These are phyloP conservation scores for Tenthredo distinguenda DNA, from an alignment of 2,888 invertebrate species.

Conservation along the genomic window DNA sequence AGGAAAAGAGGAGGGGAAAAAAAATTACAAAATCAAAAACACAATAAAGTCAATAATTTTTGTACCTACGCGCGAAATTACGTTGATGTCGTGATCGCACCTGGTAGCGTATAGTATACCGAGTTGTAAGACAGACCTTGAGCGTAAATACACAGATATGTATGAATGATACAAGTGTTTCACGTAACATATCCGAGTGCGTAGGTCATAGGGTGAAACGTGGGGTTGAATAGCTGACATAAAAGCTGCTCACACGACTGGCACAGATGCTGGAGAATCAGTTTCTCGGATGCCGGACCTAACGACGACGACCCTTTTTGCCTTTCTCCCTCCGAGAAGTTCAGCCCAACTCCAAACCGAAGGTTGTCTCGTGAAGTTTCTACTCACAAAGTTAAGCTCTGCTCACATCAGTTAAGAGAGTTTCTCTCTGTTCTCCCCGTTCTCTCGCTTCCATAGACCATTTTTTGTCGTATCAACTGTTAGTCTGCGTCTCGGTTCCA, in stretches of 20 bases:
- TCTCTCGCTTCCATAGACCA: conserved; percentile 39
- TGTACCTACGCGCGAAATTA: background rate
- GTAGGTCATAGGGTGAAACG: conserved; percentile 33
- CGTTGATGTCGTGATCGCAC: background rate
- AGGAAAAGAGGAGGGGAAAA: background rate
- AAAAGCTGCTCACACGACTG: conserved; percentile 59
- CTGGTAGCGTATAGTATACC: background rate
- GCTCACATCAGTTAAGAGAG: background rate
- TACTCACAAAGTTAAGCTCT: background rate
- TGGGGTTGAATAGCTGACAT: conserved; percentile 28
- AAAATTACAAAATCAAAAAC: background rate
- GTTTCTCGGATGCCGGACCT: conserved; percentile 60
- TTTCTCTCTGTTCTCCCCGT: conserved; percentile 7
- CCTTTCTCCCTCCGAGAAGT: conserved; percentile 44
- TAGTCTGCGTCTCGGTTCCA: conserved; percentile 7
- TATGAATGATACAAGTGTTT: background rate
- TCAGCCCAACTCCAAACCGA: background rate
- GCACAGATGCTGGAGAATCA: conserved; percentile 62
- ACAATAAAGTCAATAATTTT: background rate
- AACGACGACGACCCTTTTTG: conserved; percentile 43
- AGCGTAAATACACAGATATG: background rate
- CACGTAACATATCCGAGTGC: conserved; percentile 1
- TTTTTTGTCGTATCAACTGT: conserved; percentile 5
- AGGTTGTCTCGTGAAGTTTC: conserved; percentile 17
- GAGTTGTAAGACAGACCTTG: background rate